Conservation (phyloP, 2,797 vertebrate species). For the Cirrhinus mrigala region DNA sequence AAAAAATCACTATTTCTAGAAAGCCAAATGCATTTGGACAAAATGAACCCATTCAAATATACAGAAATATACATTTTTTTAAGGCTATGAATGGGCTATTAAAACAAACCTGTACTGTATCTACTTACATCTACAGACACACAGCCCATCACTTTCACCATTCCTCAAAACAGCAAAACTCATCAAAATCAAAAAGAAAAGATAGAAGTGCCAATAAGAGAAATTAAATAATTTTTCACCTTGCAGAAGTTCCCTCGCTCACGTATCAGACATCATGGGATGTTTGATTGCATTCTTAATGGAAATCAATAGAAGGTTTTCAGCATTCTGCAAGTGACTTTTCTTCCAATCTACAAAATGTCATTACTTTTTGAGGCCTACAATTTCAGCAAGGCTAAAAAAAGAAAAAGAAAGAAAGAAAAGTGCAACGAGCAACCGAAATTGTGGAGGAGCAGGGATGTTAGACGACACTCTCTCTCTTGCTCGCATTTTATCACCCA, state of each 20-base stretch:
- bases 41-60: background rate
- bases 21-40: background rate
- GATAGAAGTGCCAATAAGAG: slow-evolving; percentile 66
- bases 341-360: slow-evolving; percentile 81
- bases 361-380: slow-evolving; percentile 70
- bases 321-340: slow-evolving; percentile 72
- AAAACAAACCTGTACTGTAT: background rate
- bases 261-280: slow-evolving; percentile 70
- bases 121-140: background rate
- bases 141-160: slow-evolving; percentile 8
- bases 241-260: slow-evolving; percentile 61
- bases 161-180: slow-evolving; percentile 28
- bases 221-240: slow-evolving; percentile 73
- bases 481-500: background rate
- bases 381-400: slow-evolving; percentile 66
- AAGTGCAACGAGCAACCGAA: slow-evolving; percentile 58
- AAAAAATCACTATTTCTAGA: no score
- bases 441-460: background rate
- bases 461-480: slow-evolving; percentile 8
- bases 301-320: slow-evolving; percentile 81
- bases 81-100: background rate
- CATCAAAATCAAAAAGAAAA: slow-evolving; percentile 42
- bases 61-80: background rate
- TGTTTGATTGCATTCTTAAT: slow-evolving; percentile 83
- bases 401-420: slow-evolving; percentile 58